phyloP scores from a whole-genome alignment of 2,888 invertebrate species.

The Platycheirus rosarum region DNA sequence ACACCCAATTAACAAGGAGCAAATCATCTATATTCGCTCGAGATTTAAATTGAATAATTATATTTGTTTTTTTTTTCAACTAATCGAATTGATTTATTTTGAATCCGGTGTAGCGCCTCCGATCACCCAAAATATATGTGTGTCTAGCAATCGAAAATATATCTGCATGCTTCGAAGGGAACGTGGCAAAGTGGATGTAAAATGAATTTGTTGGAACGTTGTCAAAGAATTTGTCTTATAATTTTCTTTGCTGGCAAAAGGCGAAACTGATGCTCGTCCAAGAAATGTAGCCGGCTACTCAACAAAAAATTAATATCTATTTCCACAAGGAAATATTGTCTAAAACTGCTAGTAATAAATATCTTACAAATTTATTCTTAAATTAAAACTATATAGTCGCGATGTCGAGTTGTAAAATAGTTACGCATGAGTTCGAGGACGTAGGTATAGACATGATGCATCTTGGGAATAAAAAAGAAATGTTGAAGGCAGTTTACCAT shows the following conservation, averaged over 20 bases:
- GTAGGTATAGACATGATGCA: too few species aligned
- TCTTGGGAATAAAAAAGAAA: too few species aligned
- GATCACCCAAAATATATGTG: not conserved
- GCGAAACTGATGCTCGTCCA: not conserved
- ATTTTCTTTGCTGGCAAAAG: conserved; percentile 5
- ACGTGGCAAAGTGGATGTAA: conserved; percentile 8
- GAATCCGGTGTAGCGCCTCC: not conserved
- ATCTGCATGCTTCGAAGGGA: conserved; percentile 3
- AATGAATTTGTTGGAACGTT: conserved; percentile 55
- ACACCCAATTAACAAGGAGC: conserved; percentile 14
- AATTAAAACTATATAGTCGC: too few species aligned
- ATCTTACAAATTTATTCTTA: not conserved
- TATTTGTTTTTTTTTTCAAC: conserved; percentile 16
- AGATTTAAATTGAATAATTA: conserved; percentile 39
- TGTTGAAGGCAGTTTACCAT: too few species aligned
- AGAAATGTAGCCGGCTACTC: conserved; percentile 37
- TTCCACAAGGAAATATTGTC: conserved; percentile 35
- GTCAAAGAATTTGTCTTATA: conserved; percentile 43
- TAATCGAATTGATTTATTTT: conserved; percentile 29
- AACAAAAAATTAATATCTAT: conserved; percentile 44
- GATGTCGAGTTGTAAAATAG: too few species aligned
- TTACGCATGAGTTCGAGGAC: too few species aligned
- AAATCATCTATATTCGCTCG: conserved; percentile 11
- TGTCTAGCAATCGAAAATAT: not conserved
- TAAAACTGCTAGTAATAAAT: not conserved